phyloP scores from a whole-genome alignment of 2,888 invertebrate species.

The Chirona hameri region DNA sequence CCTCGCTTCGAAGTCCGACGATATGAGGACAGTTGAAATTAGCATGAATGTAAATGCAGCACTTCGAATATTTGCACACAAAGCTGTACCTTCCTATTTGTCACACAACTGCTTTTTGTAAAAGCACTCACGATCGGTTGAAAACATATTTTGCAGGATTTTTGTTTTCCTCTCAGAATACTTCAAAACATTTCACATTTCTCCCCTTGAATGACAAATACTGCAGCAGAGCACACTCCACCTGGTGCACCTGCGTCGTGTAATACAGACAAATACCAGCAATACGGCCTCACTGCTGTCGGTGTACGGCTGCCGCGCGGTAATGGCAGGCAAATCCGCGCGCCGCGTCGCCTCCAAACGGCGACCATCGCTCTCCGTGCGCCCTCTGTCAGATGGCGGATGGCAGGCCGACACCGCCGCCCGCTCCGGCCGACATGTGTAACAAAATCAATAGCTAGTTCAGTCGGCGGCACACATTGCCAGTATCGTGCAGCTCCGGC shows the following conservation, averaged over 20 bases:
- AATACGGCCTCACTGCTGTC: not conserved
- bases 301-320: not conserved
- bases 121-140: no score
- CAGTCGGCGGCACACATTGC: not conserved
- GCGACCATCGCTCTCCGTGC: not conserved
- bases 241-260: not conserved
- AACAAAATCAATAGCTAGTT: slow-evolving; percentile 24
- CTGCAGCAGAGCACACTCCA: not conserved
- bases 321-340: not conserved
- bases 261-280: not conserved
- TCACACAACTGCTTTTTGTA: no score
- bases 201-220: no score
- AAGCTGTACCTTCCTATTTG: no score
- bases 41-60: no score
- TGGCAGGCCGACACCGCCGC: not conserved
- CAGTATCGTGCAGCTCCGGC: no score
- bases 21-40: no score
- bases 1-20: no score
- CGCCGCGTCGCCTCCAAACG: not conserved
- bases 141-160: no score
- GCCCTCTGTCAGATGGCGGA: not conserved
- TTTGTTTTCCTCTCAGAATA: no score
- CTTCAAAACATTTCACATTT: no score
- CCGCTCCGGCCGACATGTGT: not conserved
- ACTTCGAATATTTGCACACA: no score